Conservation (phyloP, 2,888 invertebrate species). For the Nycteola revayana region DNA sequence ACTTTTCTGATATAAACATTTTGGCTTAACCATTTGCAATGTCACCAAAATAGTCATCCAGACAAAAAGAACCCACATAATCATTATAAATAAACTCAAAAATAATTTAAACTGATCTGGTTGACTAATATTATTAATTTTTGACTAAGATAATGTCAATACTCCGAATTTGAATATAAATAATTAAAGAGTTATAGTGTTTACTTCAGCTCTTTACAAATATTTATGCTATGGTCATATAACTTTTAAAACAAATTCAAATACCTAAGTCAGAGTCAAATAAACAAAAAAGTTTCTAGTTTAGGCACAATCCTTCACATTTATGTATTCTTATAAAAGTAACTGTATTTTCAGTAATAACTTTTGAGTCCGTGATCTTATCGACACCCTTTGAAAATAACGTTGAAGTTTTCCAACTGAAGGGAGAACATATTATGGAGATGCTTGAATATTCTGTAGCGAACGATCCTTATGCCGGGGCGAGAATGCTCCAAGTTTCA, state of each 20-base stretch:
- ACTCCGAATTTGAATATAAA: background rate
- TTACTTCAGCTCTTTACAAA: background rate
- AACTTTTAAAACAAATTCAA: background rate
- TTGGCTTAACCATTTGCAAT: too few species aligned
- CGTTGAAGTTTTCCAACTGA: slow-evolving; percentile 86
- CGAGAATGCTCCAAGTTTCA: slow-evolving; percentile 82
- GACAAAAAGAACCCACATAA: too few species aligned
- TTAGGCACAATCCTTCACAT: too few species aligned
- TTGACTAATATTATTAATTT: too few species aligned
- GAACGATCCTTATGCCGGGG: slow-evolving; percentile 64
- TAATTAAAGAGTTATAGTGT: background rate
- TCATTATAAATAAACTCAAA: too few species aligned
- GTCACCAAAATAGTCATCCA: too few species aligned
- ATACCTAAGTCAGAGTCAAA: background rate
- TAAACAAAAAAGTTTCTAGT: too few species aligned
- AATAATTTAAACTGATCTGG: too few species aligned
- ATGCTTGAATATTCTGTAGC: slow-evolving; percentile 82
- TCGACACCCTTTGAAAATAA: slow-evolving; percentile 90
- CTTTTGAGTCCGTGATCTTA: slow-evolving; percentile 85
- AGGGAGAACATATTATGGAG: slow-evolving; percentile 85
- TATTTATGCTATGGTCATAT: background rate
- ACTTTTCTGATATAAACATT: too few species aligned
- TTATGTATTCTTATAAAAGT: background rate
- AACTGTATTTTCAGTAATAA: slow-evolving; percentile 80
- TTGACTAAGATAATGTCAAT: background rate